A percentile compares a stretch with the other conserved stretches of the same genome.
Evolutionary conservation across 2,113 vertebrate species (phyloP).

Genomic region (Crotalus viridis): DNA sequence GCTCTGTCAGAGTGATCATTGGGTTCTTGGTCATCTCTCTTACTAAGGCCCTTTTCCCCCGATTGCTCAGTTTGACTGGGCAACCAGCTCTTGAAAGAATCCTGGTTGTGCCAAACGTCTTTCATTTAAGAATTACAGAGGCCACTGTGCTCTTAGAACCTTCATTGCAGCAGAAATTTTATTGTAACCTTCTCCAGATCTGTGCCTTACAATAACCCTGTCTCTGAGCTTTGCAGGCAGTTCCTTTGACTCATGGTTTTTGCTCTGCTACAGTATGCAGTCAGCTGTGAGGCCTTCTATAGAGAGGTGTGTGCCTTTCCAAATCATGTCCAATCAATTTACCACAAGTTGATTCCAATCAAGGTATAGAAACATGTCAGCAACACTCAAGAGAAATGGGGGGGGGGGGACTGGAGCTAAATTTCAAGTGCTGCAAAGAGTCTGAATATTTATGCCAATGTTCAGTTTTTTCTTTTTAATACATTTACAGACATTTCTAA

Average conservation of each 20-base stretch:
- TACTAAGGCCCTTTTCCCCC: neutral
- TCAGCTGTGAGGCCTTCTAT: neutral
- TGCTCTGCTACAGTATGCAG: neutral
- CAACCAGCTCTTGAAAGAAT: neutral
- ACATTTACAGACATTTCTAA: neutral
- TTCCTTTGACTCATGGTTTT: neutral
- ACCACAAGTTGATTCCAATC: neutral
- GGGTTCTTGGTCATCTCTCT: neutral
- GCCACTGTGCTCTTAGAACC: neutral
- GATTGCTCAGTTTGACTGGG: neutral
- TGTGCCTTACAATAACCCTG: neutral
- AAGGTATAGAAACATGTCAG: neutral
- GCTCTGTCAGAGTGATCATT: neutral
- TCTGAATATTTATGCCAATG: neutral
- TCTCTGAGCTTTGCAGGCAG: neutral
- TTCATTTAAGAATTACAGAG: neutral
- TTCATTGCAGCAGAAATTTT: neutral
- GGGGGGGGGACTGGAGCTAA: neutral
- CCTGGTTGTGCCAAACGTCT: neutral
- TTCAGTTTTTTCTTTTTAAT: neutral
- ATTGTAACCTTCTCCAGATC: neutral
- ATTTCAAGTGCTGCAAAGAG: neutral
- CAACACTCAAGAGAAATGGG: neutral
- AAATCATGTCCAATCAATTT: neutral
- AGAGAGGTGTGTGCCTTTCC: neutral